Evolutionary conservation across 2,888 invertebrate species (phyloP).

Genomic region (Noctua fimbriata): DNA sequence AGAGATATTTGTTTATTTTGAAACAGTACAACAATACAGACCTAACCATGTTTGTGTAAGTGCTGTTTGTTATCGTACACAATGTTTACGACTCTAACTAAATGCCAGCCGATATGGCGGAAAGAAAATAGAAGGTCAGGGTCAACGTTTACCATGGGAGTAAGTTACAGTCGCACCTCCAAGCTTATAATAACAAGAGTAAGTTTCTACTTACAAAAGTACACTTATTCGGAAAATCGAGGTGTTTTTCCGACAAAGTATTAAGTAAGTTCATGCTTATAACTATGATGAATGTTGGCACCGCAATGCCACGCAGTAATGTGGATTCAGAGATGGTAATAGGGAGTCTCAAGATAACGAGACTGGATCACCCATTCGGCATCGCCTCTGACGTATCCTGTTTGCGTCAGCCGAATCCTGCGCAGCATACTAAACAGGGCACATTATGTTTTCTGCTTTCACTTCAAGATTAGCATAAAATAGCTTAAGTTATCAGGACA

Average conservation of each 20-base stretch:
- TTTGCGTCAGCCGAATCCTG: slow-evolving; percentile 51
- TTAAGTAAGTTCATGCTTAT: slow-evolving; percentile 20
- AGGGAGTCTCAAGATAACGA: slow-evolving; percentile 44
- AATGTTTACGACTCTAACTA: slow-evolving; percentile 44
- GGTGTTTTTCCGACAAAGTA: slow-evolving; percentile 33
- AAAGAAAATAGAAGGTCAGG: slow-evolving; percentile 49
- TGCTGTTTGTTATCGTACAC: slow-evolving; percentile 26
- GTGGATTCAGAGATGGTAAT: slow-evolving; percentile 36
- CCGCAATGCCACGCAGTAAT: slow-evolving; percentile 16
- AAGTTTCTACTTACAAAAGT: slow-evolving; percentile 20
- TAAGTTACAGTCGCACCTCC: slow-evolving; percentile 29
- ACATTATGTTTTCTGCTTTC: slow-evolving; percentile 47
- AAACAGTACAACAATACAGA: slow-evolving; percentile 16
- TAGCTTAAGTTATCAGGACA: slow-evolving; percentile 47
- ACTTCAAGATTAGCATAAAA: slow-evolving; percentile 49
- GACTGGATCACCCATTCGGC: slow-evolving; percentile 39
- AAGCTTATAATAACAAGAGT: slow-evolving; percentile 24
- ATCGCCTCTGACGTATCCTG: slow-evolving; percentile 45
- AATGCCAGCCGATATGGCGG: slow-evolving; percentile 32
- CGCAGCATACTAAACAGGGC: slow-evolving; percentile 61
- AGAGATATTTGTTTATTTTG: not conserved
- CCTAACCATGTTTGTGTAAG: slow-evolving; percentile 18
- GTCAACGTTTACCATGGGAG: slow-evolving; percentile 5
- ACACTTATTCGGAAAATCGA: slow-evolving; percentile 18
- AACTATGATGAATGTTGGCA: slow-evolving; percentile 33